Percentiles rank a stretch among this genome's conserved stretches.
Evolutionary conservation across 2,888 invertebrate species (phyloP).

Genomic region (Patella depressa): DNA sequence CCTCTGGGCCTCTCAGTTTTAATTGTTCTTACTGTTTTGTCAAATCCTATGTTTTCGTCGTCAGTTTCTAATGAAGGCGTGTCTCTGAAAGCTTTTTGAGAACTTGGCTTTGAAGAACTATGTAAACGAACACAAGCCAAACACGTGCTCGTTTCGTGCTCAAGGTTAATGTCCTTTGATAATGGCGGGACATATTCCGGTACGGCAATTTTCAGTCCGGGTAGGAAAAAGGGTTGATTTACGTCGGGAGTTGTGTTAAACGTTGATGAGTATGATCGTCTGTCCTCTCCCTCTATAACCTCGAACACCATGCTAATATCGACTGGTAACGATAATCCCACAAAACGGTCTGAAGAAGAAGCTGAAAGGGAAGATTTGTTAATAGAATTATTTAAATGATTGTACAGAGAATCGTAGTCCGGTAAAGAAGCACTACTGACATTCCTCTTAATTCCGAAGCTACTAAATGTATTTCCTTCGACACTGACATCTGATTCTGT

Average conservation of each 20-base stretch:
- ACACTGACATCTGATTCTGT: conserved; percentile 45
- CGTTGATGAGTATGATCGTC: conserved; percentile 8
- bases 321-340: conserved; percentile 83
- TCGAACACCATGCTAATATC: conserved; percentile 80
- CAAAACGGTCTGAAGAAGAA: conserved; percentile 59
- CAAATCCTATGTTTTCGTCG: neutral
- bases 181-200: conserved; percentile 33
- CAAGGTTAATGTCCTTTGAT: conserved; percentile 34
- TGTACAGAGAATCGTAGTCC: conserved; percentile 43
- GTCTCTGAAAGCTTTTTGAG: neutral
- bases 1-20: neutral
- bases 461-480: conserved; percentile 26
- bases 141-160: conserved; percentile 46
- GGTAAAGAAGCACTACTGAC: conserved; percentile 51
- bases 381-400: conserved; percentile 43
- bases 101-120: neutral
- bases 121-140: conserved; percentile 34
- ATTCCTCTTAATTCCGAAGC: conserved; percentile 31
- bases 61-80: neutral
- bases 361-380: conserved; percentile 49
- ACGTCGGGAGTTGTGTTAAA: neutral
- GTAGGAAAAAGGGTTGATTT: conserved; percentile 6
- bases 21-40: neutral
- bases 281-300: conserved; percentile 55
- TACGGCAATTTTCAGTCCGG: conserved; percentile 18